Percentiles rank a stretch among this genome's conserved stretches.
phyloP scores from a whole-genome alignment of 2,888 invertebrate species.

The Acleris emargana region DNA sequence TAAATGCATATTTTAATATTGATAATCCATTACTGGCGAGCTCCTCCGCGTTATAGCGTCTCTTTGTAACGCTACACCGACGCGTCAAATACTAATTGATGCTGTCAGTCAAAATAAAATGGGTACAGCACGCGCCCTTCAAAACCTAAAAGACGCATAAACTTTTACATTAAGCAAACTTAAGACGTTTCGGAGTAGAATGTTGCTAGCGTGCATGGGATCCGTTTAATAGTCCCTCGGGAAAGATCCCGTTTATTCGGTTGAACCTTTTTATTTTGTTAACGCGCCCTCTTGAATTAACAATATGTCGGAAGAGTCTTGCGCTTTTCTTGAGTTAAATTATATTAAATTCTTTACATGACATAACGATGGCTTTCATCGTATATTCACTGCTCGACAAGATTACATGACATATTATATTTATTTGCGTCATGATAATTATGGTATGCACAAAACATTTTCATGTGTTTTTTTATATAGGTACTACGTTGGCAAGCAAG shows the following conservation, averaged over 20 bases:
- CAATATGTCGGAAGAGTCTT: slow-evolving; percentile 21
- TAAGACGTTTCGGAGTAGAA: slow-evolving; percentile 8
- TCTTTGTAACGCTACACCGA: slow-evolving; percentile 78
- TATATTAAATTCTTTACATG: neutral
- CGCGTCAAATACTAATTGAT: slow-evolving; percentile 79
- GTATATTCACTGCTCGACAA: too few species aligned
- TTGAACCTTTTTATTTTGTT: slow-evolving; percentile 54
- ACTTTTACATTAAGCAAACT: neutral
- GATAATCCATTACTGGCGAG: slow-evolving; percentile 72
- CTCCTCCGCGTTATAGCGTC: slow-evolving; percentile 62
- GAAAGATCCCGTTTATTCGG: slow-evolving; percentile 53
- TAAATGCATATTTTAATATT: slow-evolving; percentile 67
- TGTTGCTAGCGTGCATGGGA: slow-evolving; percentile 43
- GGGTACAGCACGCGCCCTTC: slow-evolving; percentile 41
- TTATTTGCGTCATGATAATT: too few species aligned
- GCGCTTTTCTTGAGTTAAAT: slow-evolving; percentile 13
- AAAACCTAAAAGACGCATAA: slow-evolving; percentile 2
- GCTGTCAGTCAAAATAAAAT: slow-evolving; percentile 79
- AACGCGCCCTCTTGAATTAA: slow-evolving; percentile 7
- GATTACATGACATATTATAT: too few species aligned
- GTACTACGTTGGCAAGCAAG: too few species aligned
- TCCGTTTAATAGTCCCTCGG: slow-evolving; percentile 64
- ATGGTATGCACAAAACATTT: too few species aligned
- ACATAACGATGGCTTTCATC: too few species aligned
- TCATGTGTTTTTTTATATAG: too few species aligned